Evolutionary conservation across 2,797 vertebrate genomes (phyloP), one percentile per base, ranked within the genome.

Genomic region (Chelidonichthys spinosus): DNA sequence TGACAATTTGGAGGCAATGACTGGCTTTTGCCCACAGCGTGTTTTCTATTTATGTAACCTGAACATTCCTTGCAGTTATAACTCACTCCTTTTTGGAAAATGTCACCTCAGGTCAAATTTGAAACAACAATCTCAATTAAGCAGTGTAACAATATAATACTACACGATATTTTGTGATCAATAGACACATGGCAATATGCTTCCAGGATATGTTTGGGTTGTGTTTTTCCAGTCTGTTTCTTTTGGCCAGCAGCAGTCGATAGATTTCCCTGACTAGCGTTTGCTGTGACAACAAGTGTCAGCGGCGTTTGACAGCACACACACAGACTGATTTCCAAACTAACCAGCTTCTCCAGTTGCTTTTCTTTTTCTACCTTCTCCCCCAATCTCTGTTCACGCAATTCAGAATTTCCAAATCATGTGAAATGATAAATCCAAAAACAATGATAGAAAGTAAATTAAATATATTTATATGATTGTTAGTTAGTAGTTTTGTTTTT

Each of bases 201-300:
- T 50, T 58, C 15, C 7, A 25, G 25, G 25, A 2, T 25, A 25
- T 25, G 1, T 25, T 25, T 25, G 25, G 25, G 25, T 25, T 25
- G 25, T 25, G 25, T 25, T 25, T 25, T 25, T 25, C 25, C 25
- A 54, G 37, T 53, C 37, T 49, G 8, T 65, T 11, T 72, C 35
- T 74, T 66, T 62, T 72, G 53, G 52, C 39, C 53, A 64, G 67
- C 76, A 63, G 18, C 11, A 13, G 55, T 49, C 65, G 55, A 43
- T 18, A 76, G 39, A 60, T 46, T 72, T 68, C 54, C 62, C 44
- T 62, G 40, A 37, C 35, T 72, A 67, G 36, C 37, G 3, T 69
- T 70, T 72, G 61, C 68, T 55, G 17, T 55, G 55, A 49, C 50
- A 77, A 55, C 65, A 78, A 37, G 59, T 25, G 35, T 49, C 49